A percentile compares a stretch with the other conserved stretches of the same genome.
These are phyloP conservation scores for Brachionichthys hirsutus DNA, from an alignment of 2,113 vertebrate genomes.

Conservation along the genomic window DNA sequence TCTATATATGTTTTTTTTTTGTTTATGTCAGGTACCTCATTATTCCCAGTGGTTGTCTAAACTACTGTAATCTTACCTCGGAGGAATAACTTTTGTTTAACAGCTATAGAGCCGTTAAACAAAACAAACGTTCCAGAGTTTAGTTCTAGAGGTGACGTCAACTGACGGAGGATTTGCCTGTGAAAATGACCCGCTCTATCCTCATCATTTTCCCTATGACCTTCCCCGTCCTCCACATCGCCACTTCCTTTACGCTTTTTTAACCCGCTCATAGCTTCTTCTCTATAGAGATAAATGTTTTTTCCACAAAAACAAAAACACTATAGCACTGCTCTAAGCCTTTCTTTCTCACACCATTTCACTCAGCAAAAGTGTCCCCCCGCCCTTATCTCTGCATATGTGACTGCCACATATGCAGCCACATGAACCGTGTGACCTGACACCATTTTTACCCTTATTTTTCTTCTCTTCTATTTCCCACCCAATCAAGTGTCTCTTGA, in stretches of 20 bases:
- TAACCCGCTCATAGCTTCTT: conserved; percentile 22
- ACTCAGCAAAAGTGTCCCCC: conserved; percentile 45
- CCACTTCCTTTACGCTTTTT: conserved; percentile 35
- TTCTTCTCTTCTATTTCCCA: conserved; percentile 1
- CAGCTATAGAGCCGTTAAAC: too few relatives aligned
- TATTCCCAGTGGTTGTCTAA: conserved; percentile 23
- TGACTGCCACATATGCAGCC: conserved; percentile 13
- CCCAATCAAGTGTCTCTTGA: conserved; percentile 11
- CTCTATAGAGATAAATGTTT: conserved; percentile 17
- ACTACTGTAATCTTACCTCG: background rate
- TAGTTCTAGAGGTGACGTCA: conserved; percentile 9
- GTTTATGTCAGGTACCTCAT: conserved; percentile 27
- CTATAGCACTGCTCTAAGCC: conserved; percentile 49
- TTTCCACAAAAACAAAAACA: conserved; percentile 41
- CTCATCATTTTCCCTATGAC: conserved; percentile 41
- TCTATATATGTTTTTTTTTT: conserved; percentile 8
- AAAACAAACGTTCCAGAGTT: conserved; percentile 2
- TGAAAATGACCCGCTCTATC: conserved; percentile 28
- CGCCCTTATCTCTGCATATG: conserved; percentile 37
- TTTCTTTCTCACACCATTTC: conserved; percentile 66
- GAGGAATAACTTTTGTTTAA: conserved; percentile 9
- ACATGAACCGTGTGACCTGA: too few relatives aligned
- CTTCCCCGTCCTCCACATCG: conserved; percentile 30
- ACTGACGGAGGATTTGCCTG: conserved; percentile 1
- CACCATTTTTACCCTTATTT: too few relatives aligned